Evolutionary conservation across 2,797 vertebrate species (phyloP), one percentile per base, ranked within the genome.

Genomic region (Eupleurogrammus muticus): DNA sequence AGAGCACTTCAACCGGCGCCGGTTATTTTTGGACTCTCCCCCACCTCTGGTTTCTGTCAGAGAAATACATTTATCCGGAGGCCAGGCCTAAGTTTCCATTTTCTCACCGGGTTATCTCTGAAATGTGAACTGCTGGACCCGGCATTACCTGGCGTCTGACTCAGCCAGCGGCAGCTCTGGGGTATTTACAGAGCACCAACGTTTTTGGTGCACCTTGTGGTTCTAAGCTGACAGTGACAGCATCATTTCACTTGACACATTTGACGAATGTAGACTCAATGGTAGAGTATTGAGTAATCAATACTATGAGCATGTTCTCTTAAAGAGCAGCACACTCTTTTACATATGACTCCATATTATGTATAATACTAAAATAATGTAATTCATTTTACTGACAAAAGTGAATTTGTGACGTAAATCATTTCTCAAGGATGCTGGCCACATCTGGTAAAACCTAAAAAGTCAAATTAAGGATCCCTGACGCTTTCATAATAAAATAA

Each of bases 1-100:
- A 20, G 47, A 64, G 28, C 35, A 16, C 48, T 59, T 70, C 9
- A 55, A 51, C 66, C 51, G 24, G 56, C 32, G 55, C 51, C 35
- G 68, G 83, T 81, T 90, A 86, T 86, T 87, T 85, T 86, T 38
- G 70, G 78, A 71, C 42, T 75, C 73, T 24, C 28, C 77, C n/a
- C 62, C 78, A 76, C 63, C 71, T 81, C 87, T 87, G 81, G 74
- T 84, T 86, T 71, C 74, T 82, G 77, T 89, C 84, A 84, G 20
- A 75, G 57, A 61, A 36, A 73, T 73, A 69, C 57, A 67, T 84
- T 69, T 78, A 72, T 76, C 58, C 71, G 65, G 54, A 70, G 35
- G 40, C 63, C 70, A 42, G 73, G 66, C 47, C 3, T 0, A 53
- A 79, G 70, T 86, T 81, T 88, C 80, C 80, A 82, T 80, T 78